Percentiles rank a stretch among this genome's conserved stretches.
Evolutionary conservation across 2,797 vertebrate genomes (phyloP).

Genomic region (Dryobates pubescens): DNA sequence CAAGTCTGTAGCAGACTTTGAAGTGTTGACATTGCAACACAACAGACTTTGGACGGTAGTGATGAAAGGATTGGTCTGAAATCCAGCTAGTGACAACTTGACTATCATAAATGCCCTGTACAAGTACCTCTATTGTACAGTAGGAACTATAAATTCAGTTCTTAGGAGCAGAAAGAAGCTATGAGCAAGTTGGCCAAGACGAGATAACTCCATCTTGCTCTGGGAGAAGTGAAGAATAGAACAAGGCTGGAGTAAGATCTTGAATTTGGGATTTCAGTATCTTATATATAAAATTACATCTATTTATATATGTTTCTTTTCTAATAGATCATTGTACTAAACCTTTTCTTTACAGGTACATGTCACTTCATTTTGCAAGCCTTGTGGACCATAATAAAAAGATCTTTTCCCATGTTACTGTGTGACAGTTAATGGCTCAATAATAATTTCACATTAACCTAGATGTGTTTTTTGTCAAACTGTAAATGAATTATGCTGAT

Average conservation of each 20-base stretch:
- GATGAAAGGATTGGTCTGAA: constrained; percentile 32
- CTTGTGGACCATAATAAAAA: neutral
- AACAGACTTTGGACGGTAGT: constrained; percentile 29
- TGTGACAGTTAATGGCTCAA: neutral
- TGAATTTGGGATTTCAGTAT: neutral
- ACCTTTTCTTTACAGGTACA: neutral
- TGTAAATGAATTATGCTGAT: neutral
- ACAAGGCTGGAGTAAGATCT: neutral
- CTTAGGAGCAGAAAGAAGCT: neutral
- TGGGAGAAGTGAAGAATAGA: neutral
- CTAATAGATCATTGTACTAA: neutral
- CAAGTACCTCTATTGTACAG: neutral
- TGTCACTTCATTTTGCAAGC: neutral
- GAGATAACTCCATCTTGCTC: neutral
- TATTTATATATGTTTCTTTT: neutral
- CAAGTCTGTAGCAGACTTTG: constrained; percentile 7
- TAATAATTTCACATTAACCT: neutral
- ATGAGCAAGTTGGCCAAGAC: neutral
- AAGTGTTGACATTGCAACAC: constrained; percentile 37
- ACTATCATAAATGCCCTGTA: neutral
- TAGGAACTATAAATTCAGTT: neutral
- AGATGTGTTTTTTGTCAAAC: neutral
- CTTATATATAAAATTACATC: neutral
- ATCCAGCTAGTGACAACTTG: constrained; percentile 23
- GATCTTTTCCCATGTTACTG: neutral